phyloP scores from a whole-genome alignment of 1,140 invertebrate species.

The Zaprionus capensis region DNA sequence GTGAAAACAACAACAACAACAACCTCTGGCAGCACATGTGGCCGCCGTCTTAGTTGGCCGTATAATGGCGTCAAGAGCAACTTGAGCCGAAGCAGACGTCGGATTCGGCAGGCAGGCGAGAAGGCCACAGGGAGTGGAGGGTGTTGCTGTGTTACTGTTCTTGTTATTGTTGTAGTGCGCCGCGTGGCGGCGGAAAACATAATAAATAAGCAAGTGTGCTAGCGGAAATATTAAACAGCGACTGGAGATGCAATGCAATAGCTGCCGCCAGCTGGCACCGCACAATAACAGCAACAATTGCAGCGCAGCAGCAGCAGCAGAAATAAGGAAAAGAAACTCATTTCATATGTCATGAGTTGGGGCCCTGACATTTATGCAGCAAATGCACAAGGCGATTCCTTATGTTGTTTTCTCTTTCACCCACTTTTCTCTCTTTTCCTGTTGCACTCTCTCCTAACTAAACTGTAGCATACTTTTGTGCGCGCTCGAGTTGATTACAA shows the following conservation, averaged over 20 bases:
- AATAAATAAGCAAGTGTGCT: constrained; percentile 80
- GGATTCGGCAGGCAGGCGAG: background rate
- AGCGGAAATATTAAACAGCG: constrained; percentile 79
- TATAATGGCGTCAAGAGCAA: constrained; percentile 46
- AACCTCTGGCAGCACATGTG: constrained; percentile 25
- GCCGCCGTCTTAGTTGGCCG: constrained; percentile 41
- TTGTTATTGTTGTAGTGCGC: constrained; percentile 30
- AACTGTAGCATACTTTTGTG: constrained; percentile 55
- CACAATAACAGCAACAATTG: constrained; percentile 38
- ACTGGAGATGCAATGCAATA: constrained; percentile 44
- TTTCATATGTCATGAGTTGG: constrained; percentile 74
- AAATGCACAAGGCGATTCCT: constrained; percentile 57
- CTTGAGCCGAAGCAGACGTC: constrained; percentile 31
- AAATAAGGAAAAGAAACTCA: constrained; percentile 51
- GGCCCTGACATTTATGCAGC: constrained; percentile 68
- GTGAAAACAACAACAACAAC: background rate
- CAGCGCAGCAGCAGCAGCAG: constrained; percentile 17
- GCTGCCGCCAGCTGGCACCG: constrained; percentile 62
- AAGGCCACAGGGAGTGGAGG: background rate
- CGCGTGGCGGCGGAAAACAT: constrained; percentile 73
- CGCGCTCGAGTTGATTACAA: constrained; percentile 53
- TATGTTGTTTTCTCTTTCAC: constrained; percentile 2
- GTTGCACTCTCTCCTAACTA: constrained; percentile 1
- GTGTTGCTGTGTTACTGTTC: background rate
- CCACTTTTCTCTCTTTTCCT: background rate